Evolutionary conservation across 2,888 invertebrate species (phyloP), one percentile per base, ranked within the genome.

Genomic region (Dryobota labecula): DNA sequence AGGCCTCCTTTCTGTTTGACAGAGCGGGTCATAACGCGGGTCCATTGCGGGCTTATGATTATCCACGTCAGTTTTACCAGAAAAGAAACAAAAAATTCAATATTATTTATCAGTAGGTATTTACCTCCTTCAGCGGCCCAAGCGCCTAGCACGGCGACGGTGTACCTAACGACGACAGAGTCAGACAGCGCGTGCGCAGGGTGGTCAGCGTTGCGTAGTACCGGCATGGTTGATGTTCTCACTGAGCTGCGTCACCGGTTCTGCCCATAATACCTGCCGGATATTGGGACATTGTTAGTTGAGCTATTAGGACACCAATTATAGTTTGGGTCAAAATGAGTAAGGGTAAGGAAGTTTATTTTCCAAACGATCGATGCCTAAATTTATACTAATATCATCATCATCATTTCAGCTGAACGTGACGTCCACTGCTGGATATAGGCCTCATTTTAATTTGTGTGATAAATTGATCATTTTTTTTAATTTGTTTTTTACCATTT

Each of bases 101-200:
- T n/a, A 11, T 33, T 33, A 33, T 33, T 33, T 33, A 33, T 33
- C 33, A 33, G 33, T 45, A 2, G n/a, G 3, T 45, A n/a, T 49
- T 41, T 89, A 95, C 95, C 94, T 84, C 90, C 78, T 88, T 95
- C 95, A 38, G 95, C 95, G 5, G 94, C 92, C 92, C 94, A 95
- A 4, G 95, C 84, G 1, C 90, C 94, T 1, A 95, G 88, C 33
- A 95, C 95, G 2, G 95, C 95, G 51, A 95, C 94, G 1, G 85
- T 77, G 73, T 95, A 95, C 71, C 95, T 88, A 62, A 91, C 86
- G 57, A 83, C 89, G 45, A 93, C 84, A 7, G 95, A 94, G 86
- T 95, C 92, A 7, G 90, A 91, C 53, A 86, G 80, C 66, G 89
- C 84, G 41, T 89, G 85, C 45, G 92, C 93, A 33, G 95, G 94